Conservation (phyloP, 2,113 vertebrate species). For the Bettongia penicillata region DNA sequence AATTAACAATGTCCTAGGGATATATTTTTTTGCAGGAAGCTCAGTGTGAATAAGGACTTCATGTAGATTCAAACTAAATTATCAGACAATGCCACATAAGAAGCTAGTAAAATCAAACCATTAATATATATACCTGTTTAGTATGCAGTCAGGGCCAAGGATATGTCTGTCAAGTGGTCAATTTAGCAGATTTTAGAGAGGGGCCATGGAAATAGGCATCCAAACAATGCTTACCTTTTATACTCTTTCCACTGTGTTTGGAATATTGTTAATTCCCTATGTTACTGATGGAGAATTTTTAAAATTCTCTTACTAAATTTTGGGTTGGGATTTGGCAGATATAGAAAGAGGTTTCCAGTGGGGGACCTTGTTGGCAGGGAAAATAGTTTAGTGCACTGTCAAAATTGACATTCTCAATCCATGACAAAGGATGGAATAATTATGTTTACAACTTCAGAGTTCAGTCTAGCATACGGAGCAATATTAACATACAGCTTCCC, state of each 20-base stretch:
- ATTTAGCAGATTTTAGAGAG: background rate
- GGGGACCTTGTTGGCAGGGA: rapidly evolving
- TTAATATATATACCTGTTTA: background rate
- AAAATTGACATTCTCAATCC: background rate
- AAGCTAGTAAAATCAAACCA: background rate
- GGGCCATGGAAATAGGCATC: background rate
- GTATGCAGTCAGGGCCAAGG: background rate
- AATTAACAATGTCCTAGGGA: background rate
- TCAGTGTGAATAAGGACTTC: background rate
- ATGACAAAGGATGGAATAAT: background rate
- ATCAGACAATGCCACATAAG: background rate
- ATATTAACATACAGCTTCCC: rapidly evolving
- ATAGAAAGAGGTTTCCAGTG: background rate
- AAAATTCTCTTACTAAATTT: rapidly evolving
- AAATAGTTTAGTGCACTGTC: background rate
- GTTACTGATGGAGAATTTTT: background rate
- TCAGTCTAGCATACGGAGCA: background rate
- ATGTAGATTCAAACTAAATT: background rate
- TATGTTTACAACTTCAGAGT: background rate
- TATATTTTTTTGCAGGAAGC: conserved; percentile 38
- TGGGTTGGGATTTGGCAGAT: background rate
- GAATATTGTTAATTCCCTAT: background rate
- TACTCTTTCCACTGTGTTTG: background rate
- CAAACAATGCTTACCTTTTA: background rate
- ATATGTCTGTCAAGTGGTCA: background rate